phyloP scores from a whole-genome alignment of 2,113 vertebrate genomes.

The Clarias magur region DNA sequence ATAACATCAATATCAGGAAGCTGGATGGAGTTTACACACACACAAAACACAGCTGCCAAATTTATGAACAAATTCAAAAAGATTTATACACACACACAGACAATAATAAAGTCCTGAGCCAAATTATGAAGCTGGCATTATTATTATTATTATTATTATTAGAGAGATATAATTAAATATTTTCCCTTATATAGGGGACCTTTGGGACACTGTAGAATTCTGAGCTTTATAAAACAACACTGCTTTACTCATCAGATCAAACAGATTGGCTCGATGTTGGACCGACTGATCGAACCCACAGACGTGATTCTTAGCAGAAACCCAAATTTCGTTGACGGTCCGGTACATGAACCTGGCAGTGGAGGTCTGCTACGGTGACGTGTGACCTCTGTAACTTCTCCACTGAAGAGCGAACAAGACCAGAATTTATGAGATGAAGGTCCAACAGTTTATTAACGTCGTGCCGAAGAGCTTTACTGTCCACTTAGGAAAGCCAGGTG shows the following conservation, averaged over 20 bases:
- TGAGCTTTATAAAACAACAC: background rate
- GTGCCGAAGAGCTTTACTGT: constrained; percentile 74
- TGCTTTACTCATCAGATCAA: background rate
- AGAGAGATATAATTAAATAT: too few species aligned
- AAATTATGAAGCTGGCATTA: too few species aligned
- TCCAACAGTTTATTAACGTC: constrained; percentile 18
- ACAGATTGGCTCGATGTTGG: background rate
- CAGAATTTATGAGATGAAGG: constrained; percentile 21
- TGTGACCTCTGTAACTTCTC: background rate
- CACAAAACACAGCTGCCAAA: too few species aligned
- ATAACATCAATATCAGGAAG: too few species aligned
- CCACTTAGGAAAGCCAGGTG: constrained; percentile 97
- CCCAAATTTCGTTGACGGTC: background rate
- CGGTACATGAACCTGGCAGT: background rate
- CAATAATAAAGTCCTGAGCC: too few species aligned
- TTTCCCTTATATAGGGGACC: too few species aligned
- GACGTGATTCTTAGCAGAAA: background rate
- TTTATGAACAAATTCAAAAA: too few species aligned
- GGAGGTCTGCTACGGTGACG: background rate
- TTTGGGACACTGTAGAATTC: background rate
- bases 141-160: too few species aligned
- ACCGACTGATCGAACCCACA: background rate
- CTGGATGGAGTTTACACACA: too few species aligned
- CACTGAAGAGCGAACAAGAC: constrained; percentile 9
- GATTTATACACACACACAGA: too few species aligned